Conservation (phyloP, 2,797 vertebrate genomes). For the Carapus acus region DNA sequence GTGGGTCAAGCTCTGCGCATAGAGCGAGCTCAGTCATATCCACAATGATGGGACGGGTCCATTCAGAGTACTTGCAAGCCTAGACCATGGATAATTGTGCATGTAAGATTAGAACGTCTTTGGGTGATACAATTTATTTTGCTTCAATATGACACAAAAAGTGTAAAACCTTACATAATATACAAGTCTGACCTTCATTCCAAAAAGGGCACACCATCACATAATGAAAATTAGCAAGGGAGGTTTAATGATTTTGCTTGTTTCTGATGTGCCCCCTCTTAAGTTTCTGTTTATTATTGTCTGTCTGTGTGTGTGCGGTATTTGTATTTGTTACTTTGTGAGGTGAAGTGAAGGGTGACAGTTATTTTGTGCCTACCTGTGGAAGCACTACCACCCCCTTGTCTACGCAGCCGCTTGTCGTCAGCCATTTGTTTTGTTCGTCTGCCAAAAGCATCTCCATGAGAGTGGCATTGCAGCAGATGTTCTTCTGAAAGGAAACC, state of each 20-base stretch:
- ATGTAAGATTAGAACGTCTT: background rate
- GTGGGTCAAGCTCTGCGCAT: constrained; percentile 67
- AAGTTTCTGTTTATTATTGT: too few species aligned
- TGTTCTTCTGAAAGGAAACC: constrained; percentile 61
- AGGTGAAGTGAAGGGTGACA: too few species aligned
- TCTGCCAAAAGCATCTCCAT: constrained; percentile 59
- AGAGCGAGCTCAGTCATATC: constrained; percentile 75
- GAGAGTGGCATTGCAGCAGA: constrained; percentile 66
- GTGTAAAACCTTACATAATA: too few species aligned
- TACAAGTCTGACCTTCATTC: too few species aligned
- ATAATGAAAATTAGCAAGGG: too few species aligned
- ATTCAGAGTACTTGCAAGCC: constrained; percentile 70
- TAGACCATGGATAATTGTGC: constrained; percentile 16
- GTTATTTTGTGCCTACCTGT: constrained; percentile 62
- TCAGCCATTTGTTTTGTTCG: constrained; percentile 68
- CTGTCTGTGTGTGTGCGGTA: too few species aligned
- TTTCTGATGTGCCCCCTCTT: too few species aligned
- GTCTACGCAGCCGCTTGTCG: constrained; percentile 50
- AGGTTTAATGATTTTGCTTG: too few species aligned
- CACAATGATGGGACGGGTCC: constrained; percentile 68
- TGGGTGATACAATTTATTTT: too few species aligned
- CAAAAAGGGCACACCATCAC: too few species aligned
- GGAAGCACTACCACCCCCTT: constrained; percentile 39
- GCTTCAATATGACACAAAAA: too few species aligned
- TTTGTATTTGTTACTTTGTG: too few species aligned